These are phyloP conservation scores for Hypothenemus hampei DNA, from an alignment of 1,140 invertebrate genomes.

Conservation along the genomic window DNA sequence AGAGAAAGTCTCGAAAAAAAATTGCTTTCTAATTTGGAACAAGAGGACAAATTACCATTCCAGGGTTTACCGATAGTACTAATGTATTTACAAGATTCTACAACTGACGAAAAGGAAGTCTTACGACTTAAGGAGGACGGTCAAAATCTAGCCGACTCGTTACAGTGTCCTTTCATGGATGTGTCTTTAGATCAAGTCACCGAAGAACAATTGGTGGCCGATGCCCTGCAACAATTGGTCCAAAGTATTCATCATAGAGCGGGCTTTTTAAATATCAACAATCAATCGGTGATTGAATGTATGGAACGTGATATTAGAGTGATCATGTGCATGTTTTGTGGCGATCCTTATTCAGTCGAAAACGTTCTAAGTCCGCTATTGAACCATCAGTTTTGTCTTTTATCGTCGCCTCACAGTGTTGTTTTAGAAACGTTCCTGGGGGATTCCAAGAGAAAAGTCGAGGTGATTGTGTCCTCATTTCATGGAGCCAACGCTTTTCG, in stretches of 20 bases:
- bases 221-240: conserved; percentile 69
- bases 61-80: conserved; percentile 83
- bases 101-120: conserved; percentile 77
- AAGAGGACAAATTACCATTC: conserved; percentile 81
- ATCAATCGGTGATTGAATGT: conserved; percentile 70
- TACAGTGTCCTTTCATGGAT: conserved; percentile 85
- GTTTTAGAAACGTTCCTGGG: conserved; percentile 88
- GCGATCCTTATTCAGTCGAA: conserved; percentile 88
- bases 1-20: conserved; percentile 88
- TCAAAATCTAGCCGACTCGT: conserved; percentile 80
- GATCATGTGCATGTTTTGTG: conserved; percentile 96
- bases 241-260: conserved; percentile 69
- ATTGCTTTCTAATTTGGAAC: conserved; percentile 82
- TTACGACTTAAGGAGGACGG: conserved; percentile 82
- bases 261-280: conserved; percentile 65
- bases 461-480: conserved; percentile 92
- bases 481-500: conserved; percentile 89
- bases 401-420: conserved; percentile 81
- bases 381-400: conserved; percentile 80
- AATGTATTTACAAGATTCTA: conserved; percentile 81
- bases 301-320: conserved; percentile 82
- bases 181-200: conserved; percentile 64
- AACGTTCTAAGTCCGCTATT: conserved; percentile 84
- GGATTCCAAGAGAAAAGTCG: conserved; percentile 81
- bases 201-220: conserved; percentile 60